phyloP scores from a whole-genome alignment of 1,140 invertebrate genomes.

The Anagrus nilaparvatae region DNA sequence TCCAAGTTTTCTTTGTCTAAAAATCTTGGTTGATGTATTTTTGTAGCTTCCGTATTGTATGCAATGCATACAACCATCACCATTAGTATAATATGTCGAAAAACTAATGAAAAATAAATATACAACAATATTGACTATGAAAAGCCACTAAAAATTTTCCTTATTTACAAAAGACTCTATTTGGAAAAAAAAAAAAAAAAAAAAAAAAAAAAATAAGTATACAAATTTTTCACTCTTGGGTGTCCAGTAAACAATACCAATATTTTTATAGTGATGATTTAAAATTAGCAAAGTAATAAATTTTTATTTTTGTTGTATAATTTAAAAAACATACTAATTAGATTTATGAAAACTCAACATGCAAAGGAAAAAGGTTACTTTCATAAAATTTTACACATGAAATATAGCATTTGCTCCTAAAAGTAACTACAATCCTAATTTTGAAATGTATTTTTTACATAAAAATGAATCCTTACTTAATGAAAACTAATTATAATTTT shows the following conservation, averaged over 20 bases:
- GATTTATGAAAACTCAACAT: too few relatives aligned
- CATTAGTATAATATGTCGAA: conserved; percentile 19
- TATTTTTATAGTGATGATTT: not conserved
- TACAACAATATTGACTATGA: conserved; percentile 17
- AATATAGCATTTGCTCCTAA: too few relatives aligned
- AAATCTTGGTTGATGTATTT: conserved; percentile 21
- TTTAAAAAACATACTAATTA: too few relatives aligned
- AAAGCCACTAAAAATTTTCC: conserved; percentile 9
- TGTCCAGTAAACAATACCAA: not conserved
- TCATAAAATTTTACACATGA: too few relatives aligned
- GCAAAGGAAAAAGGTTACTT: too few relatives aligned
- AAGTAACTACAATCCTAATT: too few relatives aligned
- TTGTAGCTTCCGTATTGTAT: conserved; percentile 19
- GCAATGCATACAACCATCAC: conserved; percentile 20
- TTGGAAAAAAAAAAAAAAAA: conserved; percentile 3
- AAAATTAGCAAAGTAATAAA: not conserved
- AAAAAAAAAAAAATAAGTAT: conserved; percentile 4
- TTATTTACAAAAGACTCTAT: conserved; percentile 7
- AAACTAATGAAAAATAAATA: conserved; percentile 32
- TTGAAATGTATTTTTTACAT: too few relatives aligned
- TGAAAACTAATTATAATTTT: too few relatives aligned
- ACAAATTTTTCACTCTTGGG: not conserved
- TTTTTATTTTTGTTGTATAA: not conserved
- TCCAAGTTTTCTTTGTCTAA: conserved; percentile 22
- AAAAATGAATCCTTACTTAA: too few relatives aligned